These are phyloP conservation scores for Brenthis ino DNA, from an alignment of 2,888 invertebrate species.

Conservation along the genomic window DNA sequence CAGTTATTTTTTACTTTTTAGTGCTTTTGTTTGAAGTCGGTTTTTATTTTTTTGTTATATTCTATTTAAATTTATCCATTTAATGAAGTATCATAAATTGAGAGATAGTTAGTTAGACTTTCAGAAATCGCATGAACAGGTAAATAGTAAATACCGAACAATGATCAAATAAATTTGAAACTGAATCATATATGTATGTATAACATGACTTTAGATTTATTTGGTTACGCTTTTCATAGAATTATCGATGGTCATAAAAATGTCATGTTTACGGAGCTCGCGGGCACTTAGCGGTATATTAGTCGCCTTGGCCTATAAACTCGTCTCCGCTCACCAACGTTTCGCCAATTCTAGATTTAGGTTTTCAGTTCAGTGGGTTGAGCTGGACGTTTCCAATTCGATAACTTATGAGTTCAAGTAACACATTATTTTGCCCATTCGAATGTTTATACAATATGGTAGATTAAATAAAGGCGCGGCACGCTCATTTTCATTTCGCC, in stretches of 20 bases:
- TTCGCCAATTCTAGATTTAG: slow-evolving; percentile 81
- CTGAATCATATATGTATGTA: slow-evolving; percentile 22
- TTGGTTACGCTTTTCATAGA: slow-evolving; percentile 35
- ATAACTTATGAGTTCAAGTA: slow-evolving; percentile 39
- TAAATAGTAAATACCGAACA: no score
- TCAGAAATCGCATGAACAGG: no score
- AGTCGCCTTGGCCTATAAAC: slow-evolving; percentile 78
- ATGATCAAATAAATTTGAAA: no score
- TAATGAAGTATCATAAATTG: no score
- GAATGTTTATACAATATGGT: slow-evolving; percentile 19
- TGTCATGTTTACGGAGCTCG: slow-evolving; percentile 44
- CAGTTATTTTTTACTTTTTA: no score
- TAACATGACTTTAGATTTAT: slow-evolving; percentile 19
- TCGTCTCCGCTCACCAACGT: slow-evolving; percentile 61
- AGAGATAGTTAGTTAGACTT: no score
- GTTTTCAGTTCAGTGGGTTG: slow-evolving; percentile 80
- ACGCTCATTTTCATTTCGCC: slow-evolving; percentile 8
- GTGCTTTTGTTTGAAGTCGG: no score
- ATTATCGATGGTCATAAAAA: slow-evolving; percentile 43
- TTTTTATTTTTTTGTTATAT: no score
- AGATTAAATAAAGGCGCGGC: slow-evolving; percentile 27
- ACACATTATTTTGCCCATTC: slow-evolving; percentile 24
- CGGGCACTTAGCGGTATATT: slow-evolving; percentile 50
- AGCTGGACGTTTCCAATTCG: slow-evolving; percentile 62
- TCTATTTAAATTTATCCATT: no score